Percentiles rank a stretch among this genome's conserved stretches.
phyloP scores from a whole-genome alignment of 2,797 vertebrate species.

The Catharus ustulatus region DNA sequence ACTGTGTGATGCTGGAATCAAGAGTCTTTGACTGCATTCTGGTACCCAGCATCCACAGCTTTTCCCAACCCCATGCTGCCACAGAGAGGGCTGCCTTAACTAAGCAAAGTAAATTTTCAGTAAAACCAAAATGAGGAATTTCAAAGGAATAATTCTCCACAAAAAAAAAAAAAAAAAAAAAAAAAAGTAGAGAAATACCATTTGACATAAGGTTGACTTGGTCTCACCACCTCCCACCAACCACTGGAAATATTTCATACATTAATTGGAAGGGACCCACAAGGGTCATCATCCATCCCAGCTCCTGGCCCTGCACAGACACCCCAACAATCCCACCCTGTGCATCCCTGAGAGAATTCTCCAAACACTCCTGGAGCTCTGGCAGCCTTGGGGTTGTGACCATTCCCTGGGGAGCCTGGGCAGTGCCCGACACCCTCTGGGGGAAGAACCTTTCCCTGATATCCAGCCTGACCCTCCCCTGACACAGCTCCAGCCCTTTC shows the following conservation, averaged over 20 bases:
- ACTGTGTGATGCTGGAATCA: background rate
- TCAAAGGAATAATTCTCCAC: background rate
- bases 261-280: background rate
- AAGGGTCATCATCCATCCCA: fast-evolving
- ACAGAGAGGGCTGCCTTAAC: background rate
- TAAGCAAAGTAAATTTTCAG: background rate
- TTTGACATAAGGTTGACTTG: background rate
- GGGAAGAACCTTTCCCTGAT: background rate
- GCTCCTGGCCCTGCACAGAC: background rate
- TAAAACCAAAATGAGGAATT: background rate
- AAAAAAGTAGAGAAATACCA: background rate
- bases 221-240: background rate
- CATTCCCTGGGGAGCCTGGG: background rate
- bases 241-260: background rate
- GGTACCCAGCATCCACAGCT: background rate
- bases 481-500: background rate
- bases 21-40: background rate
- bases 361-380: background rate
- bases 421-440: background rate
- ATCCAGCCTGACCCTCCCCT: fast-evolving
- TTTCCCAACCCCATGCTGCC: background rate
- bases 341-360: background rate
- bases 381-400: background rate
- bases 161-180: background rate
- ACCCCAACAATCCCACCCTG: background rate